Evolutionary conservation across 2,113 vertebrate genomes (phyloP).

Genomic region (Mus pahari): DNA sequence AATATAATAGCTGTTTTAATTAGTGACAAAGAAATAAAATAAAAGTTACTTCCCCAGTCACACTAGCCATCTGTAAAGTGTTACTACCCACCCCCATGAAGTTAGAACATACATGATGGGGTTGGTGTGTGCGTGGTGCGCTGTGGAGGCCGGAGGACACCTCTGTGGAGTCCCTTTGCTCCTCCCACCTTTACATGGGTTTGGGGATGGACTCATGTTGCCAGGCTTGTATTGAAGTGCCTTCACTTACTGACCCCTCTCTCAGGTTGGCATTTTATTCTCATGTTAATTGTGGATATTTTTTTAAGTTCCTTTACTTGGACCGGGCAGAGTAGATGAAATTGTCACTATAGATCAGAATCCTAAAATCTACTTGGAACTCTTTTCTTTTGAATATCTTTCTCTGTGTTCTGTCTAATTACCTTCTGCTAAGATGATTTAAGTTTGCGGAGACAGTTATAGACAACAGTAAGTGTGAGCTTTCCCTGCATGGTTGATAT

Average conservation of each 20-base stretch:
- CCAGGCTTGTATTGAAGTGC: not conserved
- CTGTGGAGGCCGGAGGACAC: not conserved
- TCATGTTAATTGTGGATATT: not conserved
- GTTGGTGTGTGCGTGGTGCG: no score
- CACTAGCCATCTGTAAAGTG: not conserved
- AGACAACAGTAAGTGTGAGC: not conserved
- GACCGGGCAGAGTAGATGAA: constrained; percentile 1
- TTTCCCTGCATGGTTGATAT: constrained; percentile 11
- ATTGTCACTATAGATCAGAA: constrained; percentile 14
- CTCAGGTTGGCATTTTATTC: not conserved
- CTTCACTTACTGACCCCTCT: not conserved
- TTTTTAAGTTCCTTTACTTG: not conserved
- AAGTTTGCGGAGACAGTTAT: not conserved
- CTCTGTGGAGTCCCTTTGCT: not conserved
- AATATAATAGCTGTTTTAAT: constrained; percentile 49
- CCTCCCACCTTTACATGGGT: not conserved
- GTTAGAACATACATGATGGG: not conserved
- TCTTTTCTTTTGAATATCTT: constrained; percentile 55
- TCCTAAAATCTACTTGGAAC: constrained; percentile 43
- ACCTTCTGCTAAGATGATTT: constrained; percentile 35
- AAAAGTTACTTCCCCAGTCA: constrained; percentile 36
- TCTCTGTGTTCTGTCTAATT: constrained; percentile 32
- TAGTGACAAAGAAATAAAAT: constrained; percentile 44
- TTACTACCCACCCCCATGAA: not conserved
- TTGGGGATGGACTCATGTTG: not conserved